Evolutionary conservation across 2,888 invertebrate species (phyloP).

Genomic region (Antheraea assamensis): DNA sequence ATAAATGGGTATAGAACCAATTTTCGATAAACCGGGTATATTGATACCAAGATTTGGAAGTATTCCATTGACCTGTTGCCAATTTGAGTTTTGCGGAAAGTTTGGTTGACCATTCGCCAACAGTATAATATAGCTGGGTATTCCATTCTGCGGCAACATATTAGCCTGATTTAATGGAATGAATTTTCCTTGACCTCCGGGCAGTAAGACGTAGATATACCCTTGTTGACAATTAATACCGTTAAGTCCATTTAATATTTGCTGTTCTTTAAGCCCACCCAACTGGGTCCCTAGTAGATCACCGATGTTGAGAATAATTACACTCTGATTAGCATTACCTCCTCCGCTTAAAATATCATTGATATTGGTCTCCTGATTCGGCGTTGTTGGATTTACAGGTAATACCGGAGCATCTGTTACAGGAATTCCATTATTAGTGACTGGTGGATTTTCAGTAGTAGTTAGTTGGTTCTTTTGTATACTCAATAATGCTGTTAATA

Average conservation of each 20-base stretch:
- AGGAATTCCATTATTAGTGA: background rate
- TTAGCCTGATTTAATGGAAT: conserved; percentile 8
- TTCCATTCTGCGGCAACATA: conserved; percentile 10
- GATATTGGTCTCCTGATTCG: background rate
- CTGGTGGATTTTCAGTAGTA: background rate
- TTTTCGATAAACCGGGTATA: background rate
- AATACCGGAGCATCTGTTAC: background rate
- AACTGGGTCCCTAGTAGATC: background rate
- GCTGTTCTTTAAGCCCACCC: background rate
- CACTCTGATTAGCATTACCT: conserved; percentile 1
- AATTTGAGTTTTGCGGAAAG: background rate
- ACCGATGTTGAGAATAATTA: conserved; percentile 14
- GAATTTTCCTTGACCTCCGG: conserved; percentile 17
- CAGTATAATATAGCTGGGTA: conserved; percentile 10
- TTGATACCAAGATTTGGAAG: conserved; percentile 10
- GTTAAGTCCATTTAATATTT: conserved; percentile 8
- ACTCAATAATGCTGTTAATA: background rate
- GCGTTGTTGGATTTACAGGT: background rate
- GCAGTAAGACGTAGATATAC: conserved; percentile 9
- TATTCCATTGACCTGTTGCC: conserved; percentile 16
- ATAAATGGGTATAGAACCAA: conserved; percentile 13
- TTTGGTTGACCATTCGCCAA: conserved; percentile 1
- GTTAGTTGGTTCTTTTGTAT: background rate
- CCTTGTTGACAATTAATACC: conserved; percentile 14
- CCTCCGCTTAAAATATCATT: background rate